Evolutionary conservation across 2,113 vertebrate species (phyloP).

Genomic region (Gadus macrocephalus): DNA sequence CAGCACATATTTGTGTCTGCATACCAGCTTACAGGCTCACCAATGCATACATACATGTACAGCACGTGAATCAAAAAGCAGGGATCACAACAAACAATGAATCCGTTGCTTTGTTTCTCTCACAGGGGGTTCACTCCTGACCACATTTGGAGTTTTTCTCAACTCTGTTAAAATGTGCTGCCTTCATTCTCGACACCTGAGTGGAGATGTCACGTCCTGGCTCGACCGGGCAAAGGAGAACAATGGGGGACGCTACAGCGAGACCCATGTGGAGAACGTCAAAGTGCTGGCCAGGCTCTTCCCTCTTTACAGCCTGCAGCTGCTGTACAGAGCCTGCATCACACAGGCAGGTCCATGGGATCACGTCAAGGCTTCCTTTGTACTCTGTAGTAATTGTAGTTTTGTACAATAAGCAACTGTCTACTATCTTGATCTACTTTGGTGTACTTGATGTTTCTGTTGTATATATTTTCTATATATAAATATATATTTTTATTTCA

Average conservation of each 20-base stretch:
- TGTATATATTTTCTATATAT: too few relatives aligned
- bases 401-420: too few relatives aligned
- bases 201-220: constrained; percentile 64
- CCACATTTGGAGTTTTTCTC: constrained; percentile 72
- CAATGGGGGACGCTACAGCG: constrained; percentile 76
- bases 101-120: constrained; percentile 2
- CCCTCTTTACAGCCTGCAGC: constrained; percentile 82
- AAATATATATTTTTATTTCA: too few relatives aligned
- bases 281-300: constrained; percentile 79
- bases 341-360: constrained; percentile 74
- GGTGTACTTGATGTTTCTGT: too few relatives aligned
- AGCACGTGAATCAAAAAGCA: background rate
- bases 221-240: constrained; percentile 83
- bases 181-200: constrained; percentile 61
- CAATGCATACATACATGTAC: background rate
- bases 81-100: background rate
- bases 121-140: constrained; percentile 71
- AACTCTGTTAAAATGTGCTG: constrained; percentile 74
- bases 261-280: constrained; percentile 81
- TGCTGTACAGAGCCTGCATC: constrained; percentile 81
- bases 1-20: background rate
- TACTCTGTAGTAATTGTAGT: too few relatives aligned
- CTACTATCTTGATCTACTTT: too few relatives aligned
- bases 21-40: background rate
- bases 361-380: background rate